phyloP scores from a whole-genome alignment of 2,797 vertebrate species.

The Taenioides sp. region DNA sequence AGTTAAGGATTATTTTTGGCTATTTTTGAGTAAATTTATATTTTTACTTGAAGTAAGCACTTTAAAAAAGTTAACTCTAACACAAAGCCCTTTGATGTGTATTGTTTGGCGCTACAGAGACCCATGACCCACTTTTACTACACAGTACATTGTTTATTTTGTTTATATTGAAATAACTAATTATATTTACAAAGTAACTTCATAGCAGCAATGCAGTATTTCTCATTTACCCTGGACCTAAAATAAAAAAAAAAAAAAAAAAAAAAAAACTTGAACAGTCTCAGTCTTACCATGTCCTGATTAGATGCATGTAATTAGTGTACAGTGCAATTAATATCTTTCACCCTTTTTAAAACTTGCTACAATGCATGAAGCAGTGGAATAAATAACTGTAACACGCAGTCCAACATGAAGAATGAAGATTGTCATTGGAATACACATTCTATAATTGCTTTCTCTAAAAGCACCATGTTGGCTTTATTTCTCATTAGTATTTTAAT shows the following conservation, averaged over 20 bases:
- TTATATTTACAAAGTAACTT: conserved; percentile 1
- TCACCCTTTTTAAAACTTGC: background rate
- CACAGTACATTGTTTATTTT: conserved; percentile 3
- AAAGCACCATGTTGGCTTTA: conserved; percentile 24
- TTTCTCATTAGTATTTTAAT: conserved; percentile 53
- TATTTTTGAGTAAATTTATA: background rate
- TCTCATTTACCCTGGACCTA: background rate
- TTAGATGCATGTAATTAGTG: background rate
- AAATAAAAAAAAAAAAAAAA: background rate
- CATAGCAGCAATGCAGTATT: background rate
- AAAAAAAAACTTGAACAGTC: background rate
- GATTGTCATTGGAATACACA: background rate
- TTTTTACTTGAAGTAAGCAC: conserved; percentile 11
- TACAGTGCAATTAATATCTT: background rate
- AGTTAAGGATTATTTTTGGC: background rate
- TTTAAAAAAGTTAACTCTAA: background rate
- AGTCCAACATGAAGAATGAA: background rate
- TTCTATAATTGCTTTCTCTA: background rate
- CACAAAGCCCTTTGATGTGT: conserved; percentile 9
- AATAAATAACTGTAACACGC: background rate
- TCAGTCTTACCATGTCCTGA: background rate
- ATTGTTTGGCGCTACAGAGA: conserved; percentile 10
- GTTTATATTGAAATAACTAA: conserved; percentile 1
- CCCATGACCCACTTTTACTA: conserved; percentile 10
- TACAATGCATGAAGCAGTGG: background rate